Base-by-base conservation (phyloP, 2,113 vertebrate species). In the Tricholaema leucomelas region DNA sequence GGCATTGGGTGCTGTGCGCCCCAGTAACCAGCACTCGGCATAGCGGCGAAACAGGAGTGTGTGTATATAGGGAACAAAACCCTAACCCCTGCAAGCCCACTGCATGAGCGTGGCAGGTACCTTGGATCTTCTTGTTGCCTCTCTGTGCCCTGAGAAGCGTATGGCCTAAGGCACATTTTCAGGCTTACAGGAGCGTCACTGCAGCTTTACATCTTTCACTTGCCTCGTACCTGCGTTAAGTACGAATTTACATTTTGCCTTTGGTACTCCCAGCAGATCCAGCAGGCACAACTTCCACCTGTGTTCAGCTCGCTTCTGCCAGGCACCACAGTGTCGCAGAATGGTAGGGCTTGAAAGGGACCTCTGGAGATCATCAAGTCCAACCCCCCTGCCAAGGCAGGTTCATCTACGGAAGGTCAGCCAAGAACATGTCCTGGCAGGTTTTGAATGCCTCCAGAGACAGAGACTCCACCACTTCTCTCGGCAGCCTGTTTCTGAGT, bases 21-120 rank as follows among this genome's bases (percentile, higher is more conserved):
- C 24, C 1, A 2, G 44, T 6, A 1, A 0, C 12, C 33, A 25
- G 30, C 36, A 4, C 52, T 18, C 24, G 24, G 44, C 1, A 5
- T 2, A 1, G 67, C 6, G 63, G 35, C 12, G 9, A 4, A 28
- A 2, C 10, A 10, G 20, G 31, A 5, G 36, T 3, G 25, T 2
- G 40, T 5, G 42, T 3, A 23, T 3, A 23, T 2, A 8, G 60
- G 55, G 8, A 7, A 6, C 4, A 28, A 5, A 0, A 10, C 0
- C 9, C 7, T 2, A 16, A 7, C 16, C 24, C 50, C 1, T 1
- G 33, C 35, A 40, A n/a, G 80, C 60, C 42, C 30, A 1, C 28
- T 15, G 56, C 36, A 0, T 1, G 30, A 27, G 67, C 38, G 3
- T 12, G 14, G 70, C 82, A 18, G 56, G 82, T 23, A 5, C 20